phyloP scores from a whole-genome alignment of 2,888 invertebrate genomes.

The Campoplex nolae region DNA sequence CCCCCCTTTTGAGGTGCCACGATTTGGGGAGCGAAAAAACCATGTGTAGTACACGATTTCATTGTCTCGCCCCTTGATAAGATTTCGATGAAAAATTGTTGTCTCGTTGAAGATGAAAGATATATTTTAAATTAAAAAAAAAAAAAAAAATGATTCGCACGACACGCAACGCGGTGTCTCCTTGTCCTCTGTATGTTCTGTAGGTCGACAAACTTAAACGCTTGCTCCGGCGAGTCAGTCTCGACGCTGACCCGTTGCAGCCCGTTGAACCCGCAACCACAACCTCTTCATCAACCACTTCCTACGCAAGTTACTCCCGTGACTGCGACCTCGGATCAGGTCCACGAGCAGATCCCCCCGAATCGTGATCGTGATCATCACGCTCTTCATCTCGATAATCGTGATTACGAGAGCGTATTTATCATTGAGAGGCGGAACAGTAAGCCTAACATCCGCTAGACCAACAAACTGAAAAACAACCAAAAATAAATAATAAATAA shows the following conservation, averaged over 20 bases:
- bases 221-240: constrained; percentile 85
- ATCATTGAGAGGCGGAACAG: constrained; percentile 87
- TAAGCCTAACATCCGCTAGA: constrained; percentile 84
- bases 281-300: constrained; percentile 82
- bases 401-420: constrained; percentile 91
- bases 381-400: constrained; percentile 85
- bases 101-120: constrained; percentile 4
- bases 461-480: constrained; percentile 70
- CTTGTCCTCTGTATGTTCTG: constrained; percentile 84
- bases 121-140: constrained; percentile 12
- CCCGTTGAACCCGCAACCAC: constrained; percentile 85
- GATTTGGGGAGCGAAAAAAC: background rate
- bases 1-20: background rate
- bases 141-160: constrained; percentile 72
- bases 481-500: constrained; percentile 43
- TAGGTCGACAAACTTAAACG: constrained; percentile 85
- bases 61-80: background rate
- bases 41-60: background rate
- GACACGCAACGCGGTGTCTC: constrained; percentile 81
- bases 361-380: constrained; percentile 84
- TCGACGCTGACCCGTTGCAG: constrained; percentile 85
- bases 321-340: constrained; percentile 84
- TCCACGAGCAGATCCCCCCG: constrained; percentile 83
- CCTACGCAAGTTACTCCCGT: constrained; percentile 84
- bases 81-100: constrained; percentile 20